A percentile compares a stretch with the other conserved stretches of the same genome.
phyloP scores from a whole-genome alignment of 2,113 vertebrate genomes.

The Tragulus kanchil region DNA sequence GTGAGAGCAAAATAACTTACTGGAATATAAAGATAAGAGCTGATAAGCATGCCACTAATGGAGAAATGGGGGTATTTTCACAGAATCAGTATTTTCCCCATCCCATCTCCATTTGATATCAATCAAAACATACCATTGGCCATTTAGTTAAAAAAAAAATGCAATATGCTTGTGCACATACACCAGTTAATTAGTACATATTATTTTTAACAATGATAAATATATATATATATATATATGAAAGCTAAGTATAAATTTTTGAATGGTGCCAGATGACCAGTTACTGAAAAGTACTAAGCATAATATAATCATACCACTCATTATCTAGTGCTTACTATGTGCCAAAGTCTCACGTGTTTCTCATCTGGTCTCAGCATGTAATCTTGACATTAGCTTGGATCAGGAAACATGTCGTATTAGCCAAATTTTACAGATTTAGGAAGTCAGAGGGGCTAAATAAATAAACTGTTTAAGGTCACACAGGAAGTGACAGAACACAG shows the following conservation, averaged over 20 bases:
- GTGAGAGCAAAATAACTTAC: too few relatives aligned
- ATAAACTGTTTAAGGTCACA: conserved; percentile 2
- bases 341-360: neutral
- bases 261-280: neutral
- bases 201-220: conserved; percentile 20
- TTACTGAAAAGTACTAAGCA: conserved; percentile 17
- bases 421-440: conserved; percentile 7
- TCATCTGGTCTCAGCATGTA: neutral
- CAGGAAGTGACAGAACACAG: neutral
- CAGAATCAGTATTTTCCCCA: too few relatives aligned
- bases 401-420: neutral
- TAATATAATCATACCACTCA: neutral
- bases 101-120: too few relatives aligned
- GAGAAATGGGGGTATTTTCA: too few relatives aligned
- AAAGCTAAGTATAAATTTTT: neutral
- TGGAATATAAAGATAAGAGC: too few relatives aligned
- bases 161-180: too few relatives aligned
- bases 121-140: too few relatives aligned
- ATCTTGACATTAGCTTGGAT: neutral
- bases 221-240: neutral
- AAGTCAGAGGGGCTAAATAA: neutral
- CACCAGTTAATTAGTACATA: too few relatives aligned
- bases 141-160: too few relatives aligned
- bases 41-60: too few relatives aligned
- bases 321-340: conserved; percentile 5